Evolutionary conservation across 1,140 invertebrate genomes (phyloP).

Genomic region (Arctopsyche grandis): DNA sequence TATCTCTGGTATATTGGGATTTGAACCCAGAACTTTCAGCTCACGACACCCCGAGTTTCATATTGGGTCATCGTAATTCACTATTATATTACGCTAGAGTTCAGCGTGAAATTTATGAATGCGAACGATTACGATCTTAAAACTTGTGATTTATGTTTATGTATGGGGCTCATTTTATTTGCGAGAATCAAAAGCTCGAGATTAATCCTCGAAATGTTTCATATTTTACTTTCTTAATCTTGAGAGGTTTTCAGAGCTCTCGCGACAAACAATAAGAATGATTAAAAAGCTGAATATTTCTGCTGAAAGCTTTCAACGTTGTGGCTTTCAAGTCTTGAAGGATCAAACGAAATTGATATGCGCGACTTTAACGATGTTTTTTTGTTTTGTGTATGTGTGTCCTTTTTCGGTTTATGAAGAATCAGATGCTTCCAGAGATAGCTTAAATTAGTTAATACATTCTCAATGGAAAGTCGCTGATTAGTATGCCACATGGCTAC

Average conservation of each 20-base stretch:
- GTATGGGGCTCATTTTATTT: background rate
- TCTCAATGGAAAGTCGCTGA: too few relatives aligned
- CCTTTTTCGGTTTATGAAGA: too few relatives aligned
- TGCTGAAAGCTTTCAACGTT: too few relatives aligned
- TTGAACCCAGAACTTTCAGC: too few relatives aligned
- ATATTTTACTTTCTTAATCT: background rate
- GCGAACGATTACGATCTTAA: background rate
- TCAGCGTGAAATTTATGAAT: conserved; percentile 8
- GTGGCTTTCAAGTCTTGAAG: too few relatives aligned
- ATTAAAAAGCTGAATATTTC: conserved; percentile 1
- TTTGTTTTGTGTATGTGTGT: too few relatives aligned
- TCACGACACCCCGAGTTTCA: background rate
- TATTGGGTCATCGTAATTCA: background rate
- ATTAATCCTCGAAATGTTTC: background rate
- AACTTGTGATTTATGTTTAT: background rate
- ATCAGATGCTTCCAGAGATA: too few relatives aligned
- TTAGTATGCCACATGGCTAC: too few relatives aligned
- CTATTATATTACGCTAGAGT: background rate
- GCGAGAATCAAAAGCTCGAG: background rate
- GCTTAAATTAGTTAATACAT: too few relatives aligned
- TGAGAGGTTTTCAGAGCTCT: background rate
- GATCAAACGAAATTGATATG: too few relatives aligned
- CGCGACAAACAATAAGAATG: conserved; percentile 1
- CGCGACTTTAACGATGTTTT: too few relatives aligned
- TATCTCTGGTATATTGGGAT: too few relatives aligned